phyloP scores from a whole-genome alignment of 2,113 vertebrate species.

The Hippoglossus stenolepis region DNA sequence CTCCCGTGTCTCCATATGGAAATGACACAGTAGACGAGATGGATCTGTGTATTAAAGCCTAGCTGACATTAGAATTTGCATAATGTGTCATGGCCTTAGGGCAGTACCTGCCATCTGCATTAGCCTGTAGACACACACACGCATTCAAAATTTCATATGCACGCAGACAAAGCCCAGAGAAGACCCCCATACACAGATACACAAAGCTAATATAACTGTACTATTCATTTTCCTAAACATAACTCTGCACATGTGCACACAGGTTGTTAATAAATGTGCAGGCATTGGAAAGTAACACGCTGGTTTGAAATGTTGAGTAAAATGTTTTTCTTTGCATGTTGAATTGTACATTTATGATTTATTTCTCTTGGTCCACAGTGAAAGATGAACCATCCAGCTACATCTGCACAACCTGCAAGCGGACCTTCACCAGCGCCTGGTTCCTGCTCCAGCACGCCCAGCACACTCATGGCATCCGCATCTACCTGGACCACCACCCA shows the following conservation, averaged over 20 bases:
- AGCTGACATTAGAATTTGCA: conserved; percentile 99
- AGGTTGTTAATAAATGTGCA: conserved; percentile 13
- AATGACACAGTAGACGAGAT: conserved; percentile 97
- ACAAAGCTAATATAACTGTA: conserved; percentile 25
- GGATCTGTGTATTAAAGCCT: conserved; percentile 99
- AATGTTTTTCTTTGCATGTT: neutral
- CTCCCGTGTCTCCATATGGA: conserved; percentile 88
- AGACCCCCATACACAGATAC: conserved; percentile 10
- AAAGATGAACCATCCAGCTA: conserved; percentile 99
- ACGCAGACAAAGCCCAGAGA: conserved; percentile 25
- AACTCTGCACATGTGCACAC: conserved; percentile 1
- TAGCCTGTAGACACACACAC: conserved; percentile 87
- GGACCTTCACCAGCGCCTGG: conserved; percentile 98
- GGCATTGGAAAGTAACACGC: neutral
- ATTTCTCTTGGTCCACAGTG: conserved; percentile 84
- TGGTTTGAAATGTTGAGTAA: neutral
- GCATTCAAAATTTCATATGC: conserved; percentile 28
- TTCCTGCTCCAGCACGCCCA: conserved; percentile 99
- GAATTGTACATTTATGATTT: conserved; percentile 6
- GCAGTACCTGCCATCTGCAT: conserved; percentile 99
- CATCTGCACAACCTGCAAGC: conserved; percentile 99
- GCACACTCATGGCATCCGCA: conserved; percentile 98
- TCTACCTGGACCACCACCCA: conserved; percentile 97
- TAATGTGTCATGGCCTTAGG: conserved; percentile 98
- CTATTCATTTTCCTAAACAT: conserved; percentile 12